phyloP scores from a whole-genome alignment of 1,140 invertebrate genomes.

The Ruditapes philippinarum region DNA sequence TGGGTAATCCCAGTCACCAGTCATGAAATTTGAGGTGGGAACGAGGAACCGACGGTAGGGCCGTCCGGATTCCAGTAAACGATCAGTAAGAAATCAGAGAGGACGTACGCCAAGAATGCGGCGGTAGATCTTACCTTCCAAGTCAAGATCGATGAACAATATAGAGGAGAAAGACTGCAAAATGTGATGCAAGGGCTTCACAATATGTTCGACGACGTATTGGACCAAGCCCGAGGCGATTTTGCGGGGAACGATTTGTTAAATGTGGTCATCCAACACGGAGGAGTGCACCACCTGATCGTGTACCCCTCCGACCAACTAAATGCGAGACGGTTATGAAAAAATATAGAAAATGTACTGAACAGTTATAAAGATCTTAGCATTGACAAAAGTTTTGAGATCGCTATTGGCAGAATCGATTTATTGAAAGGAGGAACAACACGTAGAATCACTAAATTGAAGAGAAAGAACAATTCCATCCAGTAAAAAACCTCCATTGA shows the following conservation, averaged over 20 bases:
- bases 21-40: no score
- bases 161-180: background rate
- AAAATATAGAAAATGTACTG: slow-evolving; percentile 10
- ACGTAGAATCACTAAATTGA: background rate
- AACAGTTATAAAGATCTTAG: slow-evolving; percentile 15
- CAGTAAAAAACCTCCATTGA: slow-evolving; percentile 41
- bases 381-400: slow-evolving; percentile 1
- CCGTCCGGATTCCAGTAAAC: no score
- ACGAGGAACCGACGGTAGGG: no score
- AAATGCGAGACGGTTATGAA: background rate
- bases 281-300: background rate
- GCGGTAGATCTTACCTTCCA: background rate
- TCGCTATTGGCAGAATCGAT: background rate
- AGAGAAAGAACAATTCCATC: slow-evolving; percentile 4
- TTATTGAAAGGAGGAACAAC: slow-evolving; percentile 1
- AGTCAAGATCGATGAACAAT: slow-evolving; percentile 5
- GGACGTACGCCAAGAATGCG: background rate
- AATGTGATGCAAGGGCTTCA: background rate
- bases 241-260: background rate
- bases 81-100: no score
- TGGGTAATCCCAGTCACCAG: no score
- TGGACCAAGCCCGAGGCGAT: background rate
- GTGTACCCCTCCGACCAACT: background rate
- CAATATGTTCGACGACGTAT: background rate
- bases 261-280: background rate